These are phyloP conservation scores for Ophiothrix spiculata DNA, from an alignment of 35 echinoderm and acorn worm genomes.

Conservation along the genomic window DNA sequence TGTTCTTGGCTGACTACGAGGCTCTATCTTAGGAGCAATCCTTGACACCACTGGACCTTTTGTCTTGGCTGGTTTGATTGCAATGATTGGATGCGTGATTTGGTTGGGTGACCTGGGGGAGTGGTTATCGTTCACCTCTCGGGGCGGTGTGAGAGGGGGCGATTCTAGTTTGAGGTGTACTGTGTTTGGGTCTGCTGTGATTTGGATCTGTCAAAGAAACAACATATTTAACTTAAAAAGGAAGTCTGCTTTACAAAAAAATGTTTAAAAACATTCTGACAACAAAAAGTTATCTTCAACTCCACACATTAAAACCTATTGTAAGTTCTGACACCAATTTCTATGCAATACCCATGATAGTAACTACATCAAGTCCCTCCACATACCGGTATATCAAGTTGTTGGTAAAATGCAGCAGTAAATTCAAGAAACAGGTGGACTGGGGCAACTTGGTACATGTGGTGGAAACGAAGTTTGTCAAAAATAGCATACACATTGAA, in stretches of 20 bases:
- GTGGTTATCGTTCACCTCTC: slow-evolving; percentile 27
- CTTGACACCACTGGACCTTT: slow-evolving; percentile 44
- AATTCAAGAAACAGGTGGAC: neutral
- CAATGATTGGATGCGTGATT: slow-evolving; percentile 18
- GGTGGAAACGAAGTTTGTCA: no score
- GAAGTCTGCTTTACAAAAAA: neutral
- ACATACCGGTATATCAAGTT: neutral
- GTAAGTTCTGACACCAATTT: neutral
- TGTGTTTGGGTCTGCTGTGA: slow-evolving; percentile 10
- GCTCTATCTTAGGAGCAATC: slow-evolving; percentile 77
- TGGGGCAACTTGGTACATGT: no score
- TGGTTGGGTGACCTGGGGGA: slow-evolving; percentile 3
- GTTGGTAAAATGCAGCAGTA: neutral
- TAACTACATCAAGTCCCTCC: no score
- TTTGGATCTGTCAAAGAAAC: slow-evolving; percentile 20
- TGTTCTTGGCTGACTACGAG: slow-evolving; percentile 27
- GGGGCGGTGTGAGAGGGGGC: slow-evolving; percentile 85
- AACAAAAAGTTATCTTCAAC: neutral
- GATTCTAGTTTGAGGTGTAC: slow-evolving; percentile 80
- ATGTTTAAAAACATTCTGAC: neutral
- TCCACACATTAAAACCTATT: neutral
- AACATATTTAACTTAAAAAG: neutral
- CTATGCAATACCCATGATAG: neutral
- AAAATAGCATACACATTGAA: no score
- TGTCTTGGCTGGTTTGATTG: slow-evolving; percentile 26